Evolutionary conservation across 1,140 invertebrate species (phyloP), one percentile per base, ranked within the genome.

Genomic region (Mamestra configurata): DNA sequence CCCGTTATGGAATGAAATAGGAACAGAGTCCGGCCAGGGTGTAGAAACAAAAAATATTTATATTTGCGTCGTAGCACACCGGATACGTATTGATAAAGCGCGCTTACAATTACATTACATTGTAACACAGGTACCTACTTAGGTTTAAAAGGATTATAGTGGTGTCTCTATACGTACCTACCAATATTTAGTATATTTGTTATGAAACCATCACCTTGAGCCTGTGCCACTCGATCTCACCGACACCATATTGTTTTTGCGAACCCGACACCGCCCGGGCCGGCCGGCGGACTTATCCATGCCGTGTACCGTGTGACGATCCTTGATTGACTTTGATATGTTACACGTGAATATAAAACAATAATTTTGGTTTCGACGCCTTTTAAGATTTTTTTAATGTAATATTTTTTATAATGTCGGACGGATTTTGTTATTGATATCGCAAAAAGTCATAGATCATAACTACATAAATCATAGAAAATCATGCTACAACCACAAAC

Each of bases 141-240:
- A 80, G 79, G 83, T 81, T 82, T 80, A 83, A n/a, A n/a, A 73
- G 79, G 85, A 88, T 88, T 84, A 82, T 85, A 82, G 68, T 83
- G 82, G 79, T 80, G 82, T 84, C 80, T 79, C 22, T 57, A 10
- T 57, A 55, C 27, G 22, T 57, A 55, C 27, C 5, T 1, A 3
- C 5, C 24, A 57, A 27, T 57, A 18, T 57, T 15, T 46, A 10
- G 11, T 46, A 31, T 18, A 20, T 6, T 27, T 88, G 86, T 90
- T 90, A 88, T 91, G 88, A 89, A 89, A 90, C 80, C 59, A 70
- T 90, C 84, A 90, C 90, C 88, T 90, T 90, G 90, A 81, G 84
- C 84, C 81, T 89, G 80, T 86, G 84, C 68, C 86, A 92, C 76
- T 15, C 70, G 89, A 90, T 79, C 82, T 43, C 77, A 79, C 88